Evolutionary conservation across 1,140 invertebrate genomes (phyloP).

Genomic region (Aethina tumida): DNA sequence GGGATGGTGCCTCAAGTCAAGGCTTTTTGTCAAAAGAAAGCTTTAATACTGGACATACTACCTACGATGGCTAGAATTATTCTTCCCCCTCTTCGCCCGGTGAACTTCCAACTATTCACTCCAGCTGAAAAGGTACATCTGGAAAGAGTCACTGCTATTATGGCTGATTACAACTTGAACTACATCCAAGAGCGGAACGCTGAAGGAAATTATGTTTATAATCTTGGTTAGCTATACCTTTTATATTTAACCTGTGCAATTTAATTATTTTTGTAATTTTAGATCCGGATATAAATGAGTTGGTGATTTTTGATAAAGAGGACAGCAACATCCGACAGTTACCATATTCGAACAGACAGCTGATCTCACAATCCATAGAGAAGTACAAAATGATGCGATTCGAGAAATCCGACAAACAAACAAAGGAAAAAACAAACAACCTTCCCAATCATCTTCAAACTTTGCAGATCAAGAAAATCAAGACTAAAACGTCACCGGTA

Average conservation of each 20-base stretch:
- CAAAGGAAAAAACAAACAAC: constrained; percentile 6
- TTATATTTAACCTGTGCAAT: constrained; percentile 9
- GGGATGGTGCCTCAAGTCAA: constrained; percentile 51
- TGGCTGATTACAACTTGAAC: constrained; percentile 83
- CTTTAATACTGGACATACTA: constrained; percentile 59
- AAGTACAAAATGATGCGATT: constrained; percentile 54
- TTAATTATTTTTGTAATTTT: constrained; percentile 24
- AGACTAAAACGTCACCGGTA: constrained; percentile 22
- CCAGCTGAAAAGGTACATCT: constrained; percentile 64
- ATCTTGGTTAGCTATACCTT: constrained; percentile 56
- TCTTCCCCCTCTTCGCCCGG: constrained; percentile 65
- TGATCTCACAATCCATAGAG: constrained; percentile 69
- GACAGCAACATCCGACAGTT: constrained; percentile 30
- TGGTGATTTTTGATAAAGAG: constrained; percentile 26
- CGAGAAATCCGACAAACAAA: constrained; percentile 12
- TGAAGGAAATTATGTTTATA: constrained; percentile 72
- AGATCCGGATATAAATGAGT: constrained; percentile 39
- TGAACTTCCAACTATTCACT: constrained; percentile 66
- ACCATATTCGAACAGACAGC: constrained; percentile 63
- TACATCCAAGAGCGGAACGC: constrained; percentile 68
- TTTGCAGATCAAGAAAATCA: constrained; percentile 45
- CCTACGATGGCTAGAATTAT: constrained; percentile 68
- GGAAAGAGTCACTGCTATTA: constrained; percentile 61
- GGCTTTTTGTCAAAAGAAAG: constrained; percentile 44
- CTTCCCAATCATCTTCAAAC: constrained; percentile 57